Evolutionary conservation across 1,140 invertebrate species (phyloP), one percentile per base, ranked within the genome.

Genomic region (Antheraea pernyi): DNA sequence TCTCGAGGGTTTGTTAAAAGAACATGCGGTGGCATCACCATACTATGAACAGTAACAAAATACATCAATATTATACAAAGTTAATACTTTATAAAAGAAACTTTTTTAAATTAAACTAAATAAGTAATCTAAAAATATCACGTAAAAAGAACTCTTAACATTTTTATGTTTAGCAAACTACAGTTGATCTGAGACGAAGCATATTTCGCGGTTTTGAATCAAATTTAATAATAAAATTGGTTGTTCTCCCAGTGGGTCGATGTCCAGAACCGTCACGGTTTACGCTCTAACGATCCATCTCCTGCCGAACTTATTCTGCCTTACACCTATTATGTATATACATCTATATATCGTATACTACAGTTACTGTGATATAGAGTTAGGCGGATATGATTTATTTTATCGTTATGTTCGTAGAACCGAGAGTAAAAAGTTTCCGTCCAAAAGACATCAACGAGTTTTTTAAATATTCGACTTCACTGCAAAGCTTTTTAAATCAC

Each of bases 251-350:
- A 53, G 19, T 67, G 64, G 75, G 75, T 82, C 80, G 76, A 72
- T 77, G 79, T 78, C 77, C 76, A 74, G 68, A 65, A n/a, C 42
- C 69, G 75, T 79, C 73, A 83, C 79, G 79, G 77, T 81, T 77
- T 75, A 79, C 72, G 79, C 74, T 75, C 69, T 71, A 67, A 46
- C 58, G 60, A 71, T 46, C 48, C 68, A 62, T 46, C 68, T 70
- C 68, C 69, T 71, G 68, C 64, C 16, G n/a, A 62, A 68, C 42
- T 61, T 65, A 65, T 39, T 74, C 60, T 65, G 9, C 19, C 19
- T 59, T 59, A n/a, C 58, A 59, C 58, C 58, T 16, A n/a, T 8
- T 19, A 16, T 53, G 16, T n/a, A 16, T n/a, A 16, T 11, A 53
- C 46, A 53, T 2, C 2, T 16, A 16, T 11, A 53, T 53, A 16